Conservation (phyloP, 2,113 vertebrate species). For the Periophthalmodon schlosseri region DNA sequence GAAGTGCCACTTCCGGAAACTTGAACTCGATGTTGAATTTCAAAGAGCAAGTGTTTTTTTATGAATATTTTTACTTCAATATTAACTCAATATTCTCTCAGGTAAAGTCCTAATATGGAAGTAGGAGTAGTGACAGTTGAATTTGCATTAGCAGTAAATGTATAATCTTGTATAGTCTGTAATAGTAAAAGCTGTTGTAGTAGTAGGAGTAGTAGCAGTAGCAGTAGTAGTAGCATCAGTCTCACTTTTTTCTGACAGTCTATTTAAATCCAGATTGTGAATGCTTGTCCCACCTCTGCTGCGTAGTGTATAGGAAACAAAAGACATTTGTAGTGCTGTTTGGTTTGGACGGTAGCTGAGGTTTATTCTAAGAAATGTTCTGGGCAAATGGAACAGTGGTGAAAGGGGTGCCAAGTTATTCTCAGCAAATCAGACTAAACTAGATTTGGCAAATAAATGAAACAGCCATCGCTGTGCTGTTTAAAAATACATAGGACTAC, state of each 20-base stretch:
- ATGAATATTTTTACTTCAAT: too few relatives aligned
- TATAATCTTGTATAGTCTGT: too few relatives aligned
- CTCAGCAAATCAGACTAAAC: slow-evolving; percentile 3
- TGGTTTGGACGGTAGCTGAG: background rate
- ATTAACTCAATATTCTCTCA: too few relatives aligned
- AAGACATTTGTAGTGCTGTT: slow-evolving; percentile 3
- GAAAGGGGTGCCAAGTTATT: background rate
- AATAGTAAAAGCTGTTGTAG: background rate
- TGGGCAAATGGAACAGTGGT: slow-evolving; percentile 6
- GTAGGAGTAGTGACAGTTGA: too few relatives aligned
- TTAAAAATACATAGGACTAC: slow-evolving; percentile 2
- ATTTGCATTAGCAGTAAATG: too few relatives aligned
- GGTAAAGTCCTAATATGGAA: too few relatives aligned
- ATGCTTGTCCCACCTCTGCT: background rate
- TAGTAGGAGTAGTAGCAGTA: background rate
- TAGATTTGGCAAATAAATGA: slow-evolving; percentile 1
- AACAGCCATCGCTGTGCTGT: background rate
- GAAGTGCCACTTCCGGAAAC: too few relatives aligned
- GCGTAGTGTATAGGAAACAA: background rate
- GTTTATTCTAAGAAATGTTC: slow-evolving; percentile 10
- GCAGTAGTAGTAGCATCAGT: background rate
- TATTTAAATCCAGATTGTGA: background rate
- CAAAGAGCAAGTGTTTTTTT: too few relatives aligned
- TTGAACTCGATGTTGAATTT: too few relatives aligned
- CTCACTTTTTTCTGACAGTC: background rate